A percentile compares a stretch with the other conserved stretches of the same genome.
Conservation (phyloP, 1,140 invertebrate genomes). For the Condylostylus longicornis region DNA sequence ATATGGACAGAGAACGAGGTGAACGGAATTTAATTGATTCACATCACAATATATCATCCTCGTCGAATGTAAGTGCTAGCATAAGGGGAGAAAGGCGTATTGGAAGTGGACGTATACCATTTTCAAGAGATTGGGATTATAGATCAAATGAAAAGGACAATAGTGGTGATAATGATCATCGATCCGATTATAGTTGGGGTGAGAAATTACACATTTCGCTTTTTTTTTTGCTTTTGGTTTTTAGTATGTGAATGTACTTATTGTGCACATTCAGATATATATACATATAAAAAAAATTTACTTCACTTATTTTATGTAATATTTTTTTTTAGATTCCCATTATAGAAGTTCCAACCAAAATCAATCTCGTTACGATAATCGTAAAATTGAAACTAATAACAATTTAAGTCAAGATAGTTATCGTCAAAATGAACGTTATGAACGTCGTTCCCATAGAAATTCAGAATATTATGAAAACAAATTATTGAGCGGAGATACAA, state of each 20-base stretch:
- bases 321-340: too few relatives aligned
- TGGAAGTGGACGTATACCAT: constrained; percentile 52
- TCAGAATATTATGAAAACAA: too few relatives aligned
- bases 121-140: constrained; percentile 43
- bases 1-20: constrained; percentile 6
- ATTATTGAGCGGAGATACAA: too few relatives aligned
- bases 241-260: not conserved
- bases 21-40: constrained; percentile 9
- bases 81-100: constrained; percentile 40
- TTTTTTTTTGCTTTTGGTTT: constrained; percentile 5
- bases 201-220: constrained; percentile 4
- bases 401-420: too few relatives aligned
- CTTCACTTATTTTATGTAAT: too few relatives aligned
- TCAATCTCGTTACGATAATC: constrained; percentile 7
- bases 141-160: constrained; percentile 31
- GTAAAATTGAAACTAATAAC: not conserved
- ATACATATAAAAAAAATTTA: not conserved
- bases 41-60: constrained; percentile 10
- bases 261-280: not conserved
- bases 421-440: too few relatives aligned
- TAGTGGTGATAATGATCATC: constrained; percentile 6
- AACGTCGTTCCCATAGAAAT: too few relatives aligned
- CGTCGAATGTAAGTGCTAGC: constrained; percentile 5
- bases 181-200: constrained; percentile 1
- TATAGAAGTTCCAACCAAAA: too few relatives aligned